Conservation (phyloP, 92 coral and sea anemone species). For the Epizoanthus fatuus region DNA sequence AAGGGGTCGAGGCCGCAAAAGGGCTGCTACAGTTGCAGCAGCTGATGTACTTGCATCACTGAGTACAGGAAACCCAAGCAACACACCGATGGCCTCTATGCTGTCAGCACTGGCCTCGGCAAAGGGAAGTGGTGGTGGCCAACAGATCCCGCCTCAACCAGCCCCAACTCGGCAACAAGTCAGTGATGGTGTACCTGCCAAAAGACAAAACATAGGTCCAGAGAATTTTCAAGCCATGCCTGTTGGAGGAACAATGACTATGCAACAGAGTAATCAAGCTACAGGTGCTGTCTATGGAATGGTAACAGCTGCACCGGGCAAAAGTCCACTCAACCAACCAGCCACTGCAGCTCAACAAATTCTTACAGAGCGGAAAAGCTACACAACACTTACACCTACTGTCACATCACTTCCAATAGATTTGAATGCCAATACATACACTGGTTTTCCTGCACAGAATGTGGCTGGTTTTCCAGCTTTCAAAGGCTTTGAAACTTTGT, state of each 20-base stretch:
- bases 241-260: neutral
- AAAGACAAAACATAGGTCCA: conserved; percentile 16
- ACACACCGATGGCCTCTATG: conserved; percentile 94
- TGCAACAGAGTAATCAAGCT: conserved; percentile 12
- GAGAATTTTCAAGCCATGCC: conserved; percentile 6
- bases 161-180: conserved; percentile 10
- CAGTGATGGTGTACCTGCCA: neutral
- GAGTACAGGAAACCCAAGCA: conserved; percentile 78
- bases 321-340: conserved; percentile 33
- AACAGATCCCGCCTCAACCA: conserved; percentile 19
- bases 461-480: conserved; percentile 36
- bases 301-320: conserved; percentile 9
- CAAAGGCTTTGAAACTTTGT: conserved; percentile 42
- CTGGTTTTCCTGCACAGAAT: conserved; percentile 33
- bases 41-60: conserved; percentile 93
- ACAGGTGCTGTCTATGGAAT: neutral
- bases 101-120: conserved; percentile 86
- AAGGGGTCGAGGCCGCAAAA: conserved; percentile 78
- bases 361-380: conserved; percentile 31
- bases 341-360: conserved; percentile 13
- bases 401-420: conserved; percentile 30
- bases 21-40: conserved; percentile 83
- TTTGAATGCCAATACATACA: conserved; percentile 39
- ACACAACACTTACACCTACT: conserved; percentile 36
- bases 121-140: neutral